phyloP scores from a whole-genome alignment of 2,797 vertebrate species.

The Enteromius unitaeniatus region DNA sequence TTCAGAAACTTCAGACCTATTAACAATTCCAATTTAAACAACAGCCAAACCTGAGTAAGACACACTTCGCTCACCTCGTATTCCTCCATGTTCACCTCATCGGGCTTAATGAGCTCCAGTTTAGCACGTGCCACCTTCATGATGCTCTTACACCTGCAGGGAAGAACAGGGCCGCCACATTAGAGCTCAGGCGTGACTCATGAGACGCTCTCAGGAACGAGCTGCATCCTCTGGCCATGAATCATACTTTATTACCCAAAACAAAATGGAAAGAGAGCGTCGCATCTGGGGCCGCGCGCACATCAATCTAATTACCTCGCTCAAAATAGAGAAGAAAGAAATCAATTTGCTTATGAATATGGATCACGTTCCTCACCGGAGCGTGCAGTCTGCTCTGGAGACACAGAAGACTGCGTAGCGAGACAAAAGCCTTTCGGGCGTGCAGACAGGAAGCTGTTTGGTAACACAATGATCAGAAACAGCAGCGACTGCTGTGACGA shows the following conservation, averaged over 20 bases:
- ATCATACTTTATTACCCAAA: conserved; percentile 78
- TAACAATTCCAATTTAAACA: not conserved
- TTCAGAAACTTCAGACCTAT: not conserved
- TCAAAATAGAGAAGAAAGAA: conserved; percentile 77
- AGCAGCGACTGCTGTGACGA: conserved; percentile 15
- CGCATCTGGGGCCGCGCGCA: conserved; percentile 73
- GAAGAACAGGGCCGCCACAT: conserved; percentile 1
- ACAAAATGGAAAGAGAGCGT: conserved; percentile 78
- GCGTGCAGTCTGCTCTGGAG: conserved; percentile 32
- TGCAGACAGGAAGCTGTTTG: conserved; percentile 13
- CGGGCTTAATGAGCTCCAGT: conserved; percentile 95
- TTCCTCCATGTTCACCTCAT: conserved; percentile 96
- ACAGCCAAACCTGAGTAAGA: not conserved
- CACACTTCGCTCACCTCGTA: conserved; percentile 85
- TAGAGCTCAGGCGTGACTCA: conserved; percentile 66
- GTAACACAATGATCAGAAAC: conserved; percentile 5
- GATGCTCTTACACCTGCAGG: conserved; percentile 91
- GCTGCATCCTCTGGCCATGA: conserved; percentile 73
- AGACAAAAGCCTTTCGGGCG: conserved; percentile 39
- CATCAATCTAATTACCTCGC: conserved; percentile 79
- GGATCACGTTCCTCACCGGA: conserved; percentile 68
- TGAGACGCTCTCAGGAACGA: conserved; percentile 68
- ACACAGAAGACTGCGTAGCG: not conserved
- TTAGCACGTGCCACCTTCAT: conserved; percentile 98
- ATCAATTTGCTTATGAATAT: conserved; percentile 80